Base-by-base conservation (phyloP, 2,888 invertebrate species). In the Thecocarcelia acutangulata region DNA sequence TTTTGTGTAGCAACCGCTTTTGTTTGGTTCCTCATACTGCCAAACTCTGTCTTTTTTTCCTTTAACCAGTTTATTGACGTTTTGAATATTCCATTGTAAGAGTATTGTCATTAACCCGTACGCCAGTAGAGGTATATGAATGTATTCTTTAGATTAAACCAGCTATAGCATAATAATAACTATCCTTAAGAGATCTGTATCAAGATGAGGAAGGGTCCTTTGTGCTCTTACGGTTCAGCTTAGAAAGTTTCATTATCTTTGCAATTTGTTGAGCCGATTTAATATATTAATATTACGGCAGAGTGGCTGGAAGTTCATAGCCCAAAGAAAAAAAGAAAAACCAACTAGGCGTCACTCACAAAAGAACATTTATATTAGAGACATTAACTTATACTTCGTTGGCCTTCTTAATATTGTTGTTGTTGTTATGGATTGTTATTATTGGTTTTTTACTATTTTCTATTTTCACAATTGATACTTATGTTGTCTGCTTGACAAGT, bases 1-100 rank as follows among this genome's bases (percentile, higher is more conserved):
- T 3, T 19, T 19, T 56, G 13, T 17, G 15, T 37, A 12, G 37
- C 13, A 46, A 46, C 46, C 58, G 48, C 58, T 24, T 58, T 70
- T 68, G 28, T 46, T 3, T 42, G 42, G 1, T 15, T 40, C 3
- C 50, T 40, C 50, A 37, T 40, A 19, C 50, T 50, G 5, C n/a
- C n/a, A 37, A 4, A 19, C 1, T 2, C 6, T 13, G 9, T 33
- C 12, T 0, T 19, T 19, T 33, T n/a, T 56, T 12, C 6, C 12
- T 48, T 4, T 4, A 28, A 0, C 5, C 28, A n/a, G 8, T 15
- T 21, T 61, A 9, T 48, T 48, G n/a, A 28, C 9, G 28, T 54
- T 50, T 21, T 12, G 12, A 3, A 54, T 52, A 52, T n/a, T 24
- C 24, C 24, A 24, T 52, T 24, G 24, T 28, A n/a, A 9, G 5